A percentile compares a stretch with the other conserved stretches of the same genome.
phyloP scores from a whole-genome alignment of 2,797 vertebrate species.

The Silurus aristotelis region DNA sequence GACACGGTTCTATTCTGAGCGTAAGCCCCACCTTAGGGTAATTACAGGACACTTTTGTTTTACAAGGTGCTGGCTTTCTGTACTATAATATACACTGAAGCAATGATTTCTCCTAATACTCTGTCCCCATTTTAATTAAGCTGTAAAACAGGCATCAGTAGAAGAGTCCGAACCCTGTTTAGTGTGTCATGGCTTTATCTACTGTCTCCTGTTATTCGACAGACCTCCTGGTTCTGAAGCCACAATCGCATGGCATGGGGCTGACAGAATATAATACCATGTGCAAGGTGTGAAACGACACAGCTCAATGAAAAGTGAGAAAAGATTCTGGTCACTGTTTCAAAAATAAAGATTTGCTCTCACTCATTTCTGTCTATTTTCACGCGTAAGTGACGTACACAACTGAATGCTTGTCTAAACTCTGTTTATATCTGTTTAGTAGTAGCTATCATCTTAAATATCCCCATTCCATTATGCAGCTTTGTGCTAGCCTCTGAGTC shows the following conservation, averaged over 20 bases:
- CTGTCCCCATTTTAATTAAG: neutral
- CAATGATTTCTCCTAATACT: neutral
- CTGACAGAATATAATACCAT: neutral
- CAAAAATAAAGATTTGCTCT: neutral
- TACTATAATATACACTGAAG: constrained; percentile 5
- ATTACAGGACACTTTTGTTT: constrained; percentile 29
- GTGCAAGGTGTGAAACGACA: neutral
- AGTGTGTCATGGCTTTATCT: neutral
- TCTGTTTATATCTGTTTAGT: neutral
- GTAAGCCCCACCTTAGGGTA: constrained; percentile 23
- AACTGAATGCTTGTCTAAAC: too few relatives aligned
- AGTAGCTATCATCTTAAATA: neutral
- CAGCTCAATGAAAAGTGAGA: neutral
- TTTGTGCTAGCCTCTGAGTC: constrained; percentile 22
- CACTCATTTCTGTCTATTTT: neutral
- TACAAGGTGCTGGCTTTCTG: constrained; percentile 28
- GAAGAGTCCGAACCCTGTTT: neutral
- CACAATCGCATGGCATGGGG: neutral
- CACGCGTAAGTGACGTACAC: too few relatives aligned
- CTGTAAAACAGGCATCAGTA: neutral
- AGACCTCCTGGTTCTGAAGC: neutral
- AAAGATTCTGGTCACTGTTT: neutral
- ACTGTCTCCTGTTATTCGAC: neutral
- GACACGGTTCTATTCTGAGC: neutral
- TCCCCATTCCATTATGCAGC: neutral